A percentile compares a stretch with the other conserved stretches of the same genome.
phyloP scores from a whole-genome alignment of 2,113 vertebrate species.

The Mellivora capensis region DNA sequence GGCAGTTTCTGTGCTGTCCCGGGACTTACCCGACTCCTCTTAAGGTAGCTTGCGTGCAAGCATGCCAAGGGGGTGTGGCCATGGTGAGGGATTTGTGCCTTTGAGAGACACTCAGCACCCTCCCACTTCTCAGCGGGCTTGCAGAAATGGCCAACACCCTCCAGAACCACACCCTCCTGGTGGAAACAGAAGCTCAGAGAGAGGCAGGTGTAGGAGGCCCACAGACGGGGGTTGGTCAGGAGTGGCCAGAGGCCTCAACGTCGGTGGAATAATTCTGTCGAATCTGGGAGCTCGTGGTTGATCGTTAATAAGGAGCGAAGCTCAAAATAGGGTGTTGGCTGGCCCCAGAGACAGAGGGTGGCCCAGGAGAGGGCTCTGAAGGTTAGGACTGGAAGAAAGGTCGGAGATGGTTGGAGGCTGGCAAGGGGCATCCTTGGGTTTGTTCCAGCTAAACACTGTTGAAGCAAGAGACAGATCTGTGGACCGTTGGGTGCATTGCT shows the following conservation, averaged over 20 bases:
- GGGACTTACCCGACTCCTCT: not conserved
- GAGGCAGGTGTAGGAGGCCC: not conserved
- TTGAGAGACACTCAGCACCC: not conserved
- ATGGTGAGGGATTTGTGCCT: fast-evolving
- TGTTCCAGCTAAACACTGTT: not conserved
- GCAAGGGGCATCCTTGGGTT: not conserved
- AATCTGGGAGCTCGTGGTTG: not conserved
- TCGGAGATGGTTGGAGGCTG: not conserved
- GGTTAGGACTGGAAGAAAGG: not conserved
- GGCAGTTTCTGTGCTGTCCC: fast-evolving
- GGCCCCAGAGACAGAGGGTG: not conserved
- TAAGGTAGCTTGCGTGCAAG: too few relatives aligned
- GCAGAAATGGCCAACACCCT: not conserved
- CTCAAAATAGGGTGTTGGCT: not conserved
- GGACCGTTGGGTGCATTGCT: fast-evolving
- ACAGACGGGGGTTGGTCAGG: not conserved
- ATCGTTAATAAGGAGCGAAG: not conserved
- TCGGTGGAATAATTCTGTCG: not conserved
- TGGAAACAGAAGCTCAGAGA: not conserved
- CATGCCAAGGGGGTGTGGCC: not conserved
- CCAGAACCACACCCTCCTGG: not conserved
- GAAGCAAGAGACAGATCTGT: not conserved
- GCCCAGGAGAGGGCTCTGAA: not conserved
- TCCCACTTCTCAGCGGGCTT: not conserved
- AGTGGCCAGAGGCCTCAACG: not conserved